Evolutionary conservation across 2,113 vertebrate genomes (phyloP).

Genomic region (Gobio gobio): DNA sequence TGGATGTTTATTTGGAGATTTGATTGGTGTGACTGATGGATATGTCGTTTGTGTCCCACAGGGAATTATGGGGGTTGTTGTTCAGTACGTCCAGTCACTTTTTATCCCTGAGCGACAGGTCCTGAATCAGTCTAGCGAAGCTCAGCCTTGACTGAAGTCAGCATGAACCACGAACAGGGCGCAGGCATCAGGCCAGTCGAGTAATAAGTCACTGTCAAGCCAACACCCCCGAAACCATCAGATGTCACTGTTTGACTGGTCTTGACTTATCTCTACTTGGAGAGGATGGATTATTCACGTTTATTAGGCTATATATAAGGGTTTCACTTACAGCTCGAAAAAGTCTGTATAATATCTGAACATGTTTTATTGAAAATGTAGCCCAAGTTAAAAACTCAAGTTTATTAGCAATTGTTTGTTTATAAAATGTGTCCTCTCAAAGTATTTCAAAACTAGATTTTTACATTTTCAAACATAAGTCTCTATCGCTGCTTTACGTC

Average conservation of each 20-base stretch:
- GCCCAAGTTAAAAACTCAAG: background rate
- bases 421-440: background rate
- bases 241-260: conserved; percentile 47
- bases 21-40: conserved; percentile 56
- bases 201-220: conserved; percentile 44
- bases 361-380: background rate
- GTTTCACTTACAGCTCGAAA: background rate
- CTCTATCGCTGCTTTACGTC: background rate
- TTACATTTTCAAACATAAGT: background rate
- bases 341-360: background rate
- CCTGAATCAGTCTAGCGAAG: conserved; percentile 19
- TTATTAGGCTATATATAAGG: background rate
- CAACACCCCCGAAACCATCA: conserved; percentile 37
- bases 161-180: background rate
- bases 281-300: background rate
- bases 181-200: conserved; percentile 3
- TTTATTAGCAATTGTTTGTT: background rate
- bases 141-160: conserved; percentile 25
- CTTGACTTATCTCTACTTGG: conserved; percentile 33
- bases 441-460: background rate
- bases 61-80: conserved; percentile 50
- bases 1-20: conserved; percentile 53
- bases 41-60: conserved; percentile 12
- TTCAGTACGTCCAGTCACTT: conserved; percentile 22
- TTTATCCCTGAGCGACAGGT: conserved; percentile 12